phyloP scores from a whole-genome alignment of 2,888 invertebrate genomes.

The Phengaris arion region DNA sequence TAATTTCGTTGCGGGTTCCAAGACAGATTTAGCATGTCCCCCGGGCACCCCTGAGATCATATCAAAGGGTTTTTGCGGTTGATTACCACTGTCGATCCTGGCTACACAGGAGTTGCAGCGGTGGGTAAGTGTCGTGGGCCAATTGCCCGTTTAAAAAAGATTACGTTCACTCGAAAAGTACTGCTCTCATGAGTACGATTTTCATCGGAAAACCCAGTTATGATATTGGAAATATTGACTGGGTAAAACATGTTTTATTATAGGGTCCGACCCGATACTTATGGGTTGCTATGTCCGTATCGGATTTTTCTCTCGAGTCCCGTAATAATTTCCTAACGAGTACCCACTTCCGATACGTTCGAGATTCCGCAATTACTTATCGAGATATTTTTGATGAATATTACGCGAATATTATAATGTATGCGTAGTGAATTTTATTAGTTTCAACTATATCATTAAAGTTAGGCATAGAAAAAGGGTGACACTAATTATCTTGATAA shows the following conservation, averaged over 20 bases:
- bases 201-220: not conserved
- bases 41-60: too few relatives aligned
- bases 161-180: not conserved
- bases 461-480: too few relatives aligned
- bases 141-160: too few relatives aligned
- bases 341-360: constrained; percentile 34
- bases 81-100: too few relatives aligned
- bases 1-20: too few relatives aligned
- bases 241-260: constrained; percentile 11
- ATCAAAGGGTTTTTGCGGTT: too few relatives aligned
- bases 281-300: constrained; percentile 13
- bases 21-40: too few relatives aligned
- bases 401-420: not conserved
- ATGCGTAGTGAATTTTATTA: not conserved
- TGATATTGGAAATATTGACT: constrained; percentile 3
- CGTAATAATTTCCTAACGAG: constrained; percentile 34
- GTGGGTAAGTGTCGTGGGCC: too few relatives aligned
- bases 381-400: constrained; percentile 24
- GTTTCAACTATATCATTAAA: not conserved
- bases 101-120: too few relatives aligned
- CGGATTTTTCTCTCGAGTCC: constrained; percentile 31
- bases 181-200: not conserved
- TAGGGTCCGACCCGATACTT: constrained; percentile 8
- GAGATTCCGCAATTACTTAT: constrained; percentile 31
- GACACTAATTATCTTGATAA: too few relatives aligned